phyloP scores from a whole-genome alignment of 2,113 vertebrate genomes.

The Ursus arctos region DNA sequence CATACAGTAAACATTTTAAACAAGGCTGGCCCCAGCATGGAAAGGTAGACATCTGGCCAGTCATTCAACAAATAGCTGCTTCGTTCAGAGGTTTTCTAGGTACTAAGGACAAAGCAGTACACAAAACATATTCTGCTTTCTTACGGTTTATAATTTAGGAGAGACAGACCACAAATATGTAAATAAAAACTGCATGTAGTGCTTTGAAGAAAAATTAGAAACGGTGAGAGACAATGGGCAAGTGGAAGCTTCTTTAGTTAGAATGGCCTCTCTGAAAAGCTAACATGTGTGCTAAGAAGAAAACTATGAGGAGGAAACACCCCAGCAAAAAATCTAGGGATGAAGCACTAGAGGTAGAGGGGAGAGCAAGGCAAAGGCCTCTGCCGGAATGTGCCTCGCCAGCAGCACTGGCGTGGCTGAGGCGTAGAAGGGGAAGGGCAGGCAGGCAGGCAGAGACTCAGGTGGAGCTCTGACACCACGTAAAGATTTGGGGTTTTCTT shows the following conservation, averaged over 20 bases:
- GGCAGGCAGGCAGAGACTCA: not conserved
- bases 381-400: not conserved
- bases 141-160: not conserved
- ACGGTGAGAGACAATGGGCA: not conserved
- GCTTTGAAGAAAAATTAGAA: constrained; percentile 2
- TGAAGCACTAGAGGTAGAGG: not conserved
- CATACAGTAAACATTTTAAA: not conserved
- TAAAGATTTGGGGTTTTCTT: not conserved
- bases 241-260: not conserved
- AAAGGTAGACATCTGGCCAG: not conserved
- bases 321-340: not conserved
- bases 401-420: not conserved
- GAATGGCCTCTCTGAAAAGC: not conserved
- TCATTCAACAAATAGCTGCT: constrained; percentile 7
- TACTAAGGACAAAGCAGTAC: not conserved
- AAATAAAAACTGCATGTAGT: not conserved
- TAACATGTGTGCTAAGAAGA: not conserved
- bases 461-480: not conserved
- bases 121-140: not conserved
- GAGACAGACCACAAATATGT: not conserved
- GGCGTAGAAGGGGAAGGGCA: not conserved
- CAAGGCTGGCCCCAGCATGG: not conserved
- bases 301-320: constrained; percentile 18
- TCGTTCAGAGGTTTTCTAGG: not conserved
- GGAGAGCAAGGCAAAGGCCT: not conserved